Evolutionary conservation across 2,888 invertebrate species (phyloP).

Genomic region (Drosophila anceps): DNA sequence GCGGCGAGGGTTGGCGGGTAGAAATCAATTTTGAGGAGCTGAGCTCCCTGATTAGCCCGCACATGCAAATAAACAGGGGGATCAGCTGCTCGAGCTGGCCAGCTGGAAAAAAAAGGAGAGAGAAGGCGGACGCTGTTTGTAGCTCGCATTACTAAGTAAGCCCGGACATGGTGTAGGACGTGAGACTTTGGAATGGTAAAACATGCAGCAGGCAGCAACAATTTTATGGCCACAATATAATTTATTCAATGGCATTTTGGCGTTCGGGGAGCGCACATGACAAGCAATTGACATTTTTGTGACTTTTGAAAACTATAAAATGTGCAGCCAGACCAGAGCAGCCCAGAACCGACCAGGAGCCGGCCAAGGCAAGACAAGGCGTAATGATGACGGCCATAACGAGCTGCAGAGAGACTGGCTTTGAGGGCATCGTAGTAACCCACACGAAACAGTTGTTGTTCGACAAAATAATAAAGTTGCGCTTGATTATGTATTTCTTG

Average conservation of each 20-base stretch:
- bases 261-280: conserved; percentile 63
- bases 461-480: conserved; percentile 77
- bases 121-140: conserved; percentile 13
- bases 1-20: background rate
- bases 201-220: conserved; percentile 73
- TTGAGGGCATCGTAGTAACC: conserved; percentile 45
- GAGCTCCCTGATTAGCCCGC: conserved; percentile 50
- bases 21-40: conserved; percentile 58
- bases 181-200: conserved; percentile 42
- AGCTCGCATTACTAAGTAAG: conserved; percentile 47
- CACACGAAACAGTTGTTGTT: conserved; percentile 58
- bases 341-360: conserved; percentile 13
- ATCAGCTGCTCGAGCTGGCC: background rate
- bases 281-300: conserved; percentile 82
- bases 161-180: conserved; percentile 41
- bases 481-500: conserved; percentile 73
- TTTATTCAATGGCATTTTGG: conserved; percentile 79
- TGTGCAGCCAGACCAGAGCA: conserved; percentile 62
- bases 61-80: conserved; percentile 47
- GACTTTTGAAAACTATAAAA: conserved; percentile 82
- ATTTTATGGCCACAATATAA: conserved; percentile 78
- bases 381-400: conserved; percentile 78
- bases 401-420: conserved; percentile 25
- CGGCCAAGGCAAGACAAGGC: conserved; percentile 41
- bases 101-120: background rate